phyloP scores from a whole-genome alignment of 2,888 invertebrate species.

The Boloria euphrosyne region DNA sequence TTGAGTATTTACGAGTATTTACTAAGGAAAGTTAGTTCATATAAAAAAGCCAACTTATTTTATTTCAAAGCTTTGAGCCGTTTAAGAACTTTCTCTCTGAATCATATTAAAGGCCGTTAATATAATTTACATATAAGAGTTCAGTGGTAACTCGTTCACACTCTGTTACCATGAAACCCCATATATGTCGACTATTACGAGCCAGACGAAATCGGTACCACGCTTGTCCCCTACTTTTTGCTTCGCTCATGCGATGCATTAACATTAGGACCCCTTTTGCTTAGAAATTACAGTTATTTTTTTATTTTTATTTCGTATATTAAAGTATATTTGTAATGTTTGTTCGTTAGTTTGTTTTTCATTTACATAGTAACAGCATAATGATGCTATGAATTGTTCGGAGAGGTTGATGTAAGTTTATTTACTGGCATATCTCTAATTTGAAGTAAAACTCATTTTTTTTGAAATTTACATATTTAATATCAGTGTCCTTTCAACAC shows the following conservation, averaged over 20 bases:
- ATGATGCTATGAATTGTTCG: too few relatives aligned
- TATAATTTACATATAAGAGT: conserved; percentile 32
- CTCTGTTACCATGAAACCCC: conserved; percentile 30
- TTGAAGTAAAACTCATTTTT: too few relatives aligned
- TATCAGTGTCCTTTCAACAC: too few relatives aligned
- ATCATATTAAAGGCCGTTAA: conserved; percentile 20
- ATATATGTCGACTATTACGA: conserved; percentile 39
- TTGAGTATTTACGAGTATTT: too few relatives aligned
- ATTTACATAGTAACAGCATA: too few relatives aligned
- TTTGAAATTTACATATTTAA: too few relatives aligned
- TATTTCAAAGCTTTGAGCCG: background rate
- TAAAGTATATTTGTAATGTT: too few relatives aligned
- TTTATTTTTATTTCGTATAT: background rate
- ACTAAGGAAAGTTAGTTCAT: too few relatives aligned
- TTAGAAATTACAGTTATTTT: background rate
- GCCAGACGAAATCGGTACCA: conserved; percentile 21
- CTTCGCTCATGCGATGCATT: background rate
- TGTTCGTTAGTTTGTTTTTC: too few relatives aligned
- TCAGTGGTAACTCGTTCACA: conserved; percentile 34
- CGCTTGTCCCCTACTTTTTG: conserved; percentile 24
- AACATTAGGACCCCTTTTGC: too few relatives aligned
- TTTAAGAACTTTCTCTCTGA: conserved; percentile 1
- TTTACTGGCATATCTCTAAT: too few relatives aligned
- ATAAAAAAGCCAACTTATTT: background rate
- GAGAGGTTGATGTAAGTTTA: too few relatives aligned